phyloP scores from a whole-genome alignment of 2,797 vertebrate genomes.

The Dallia pectoralis region DNA sequence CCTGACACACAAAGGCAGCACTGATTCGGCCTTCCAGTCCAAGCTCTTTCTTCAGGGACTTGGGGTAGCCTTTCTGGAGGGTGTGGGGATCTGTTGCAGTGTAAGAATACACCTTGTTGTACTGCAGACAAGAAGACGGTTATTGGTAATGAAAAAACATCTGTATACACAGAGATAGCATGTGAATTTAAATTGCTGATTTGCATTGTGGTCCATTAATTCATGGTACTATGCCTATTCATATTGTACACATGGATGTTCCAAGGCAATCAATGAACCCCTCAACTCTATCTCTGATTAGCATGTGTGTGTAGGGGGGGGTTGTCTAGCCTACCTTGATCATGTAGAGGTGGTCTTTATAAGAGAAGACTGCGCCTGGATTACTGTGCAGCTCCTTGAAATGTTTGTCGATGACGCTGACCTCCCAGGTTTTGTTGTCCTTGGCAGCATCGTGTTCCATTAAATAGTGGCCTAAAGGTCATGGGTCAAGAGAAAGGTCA shows the following conservation, averaged over 20 bases:
- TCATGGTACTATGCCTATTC: no score
- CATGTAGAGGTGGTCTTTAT: conserved; percentile 63
- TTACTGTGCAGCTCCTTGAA: conserved; percentile 71
- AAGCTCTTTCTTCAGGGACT: conserved; percentile 71
- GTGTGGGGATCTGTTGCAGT: conserved; percentile 65
- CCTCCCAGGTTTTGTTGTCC: conserved; percentile 43
- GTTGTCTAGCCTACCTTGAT: conserved; percentile 56
- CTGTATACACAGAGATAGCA: no score
- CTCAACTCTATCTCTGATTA: no score
- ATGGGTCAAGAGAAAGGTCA: neutral
- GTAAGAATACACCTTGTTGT: conserved; percentile 70
- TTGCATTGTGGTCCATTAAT: no score
- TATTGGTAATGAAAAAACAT: neutral
- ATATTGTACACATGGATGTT: no score
- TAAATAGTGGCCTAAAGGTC: conserved; percentile 62
- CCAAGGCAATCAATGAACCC: no score
- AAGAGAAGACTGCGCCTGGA: conserved; percentile 65
- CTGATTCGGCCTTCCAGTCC: conserved; percentile 70
- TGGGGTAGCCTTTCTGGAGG: conserved; percentile 75
- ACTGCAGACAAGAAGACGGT: conserved; percentile 55
- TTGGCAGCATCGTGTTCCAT: conserved; percentile 38
- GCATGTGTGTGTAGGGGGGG: neutral
- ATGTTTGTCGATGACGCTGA: conserved; percentile 49
- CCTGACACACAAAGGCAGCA: conserved; percentile 78
- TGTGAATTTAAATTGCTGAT: no score